These are phyloP conservation scores for Myiotriccus ornatus DNA, from an alignment of 2,797 vertebrate species.

Conservation along the genomic window DNA sequence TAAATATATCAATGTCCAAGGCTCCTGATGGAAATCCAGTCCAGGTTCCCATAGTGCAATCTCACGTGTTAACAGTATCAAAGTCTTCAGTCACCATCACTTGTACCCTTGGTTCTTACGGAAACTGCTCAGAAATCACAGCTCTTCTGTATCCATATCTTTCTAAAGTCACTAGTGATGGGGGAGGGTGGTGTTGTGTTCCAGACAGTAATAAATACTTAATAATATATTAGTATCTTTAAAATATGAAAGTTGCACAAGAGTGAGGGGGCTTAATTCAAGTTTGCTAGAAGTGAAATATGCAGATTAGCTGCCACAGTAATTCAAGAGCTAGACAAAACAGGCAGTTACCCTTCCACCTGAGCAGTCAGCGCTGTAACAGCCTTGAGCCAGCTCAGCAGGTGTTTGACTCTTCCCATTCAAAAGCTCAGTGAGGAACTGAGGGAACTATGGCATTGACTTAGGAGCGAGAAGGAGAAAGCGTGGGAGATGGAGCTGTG, in stretches of 20 bases:
- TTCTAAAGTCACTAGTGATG: background rate
- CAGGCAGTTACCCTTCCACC: conserved; percentile 14
- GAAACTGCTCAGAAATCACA: background rate
- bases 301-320: conserved; percentile 11
- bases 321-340: conserved; percentile 11
- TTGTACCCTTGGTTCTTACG: background rate
- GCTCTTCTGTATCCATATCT: background rate
- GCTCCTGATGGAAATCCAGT: background rate
- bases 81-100: background rate
- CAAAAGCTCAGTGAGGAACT: background rate
- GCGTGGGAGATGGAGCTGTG: conserved; percentile 44
- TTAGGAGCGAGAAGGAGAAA: background rate
- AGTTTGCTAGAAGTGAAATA: background rate
- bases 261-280: background rate
- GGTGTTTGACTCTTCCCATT: conserved; percentile 44
- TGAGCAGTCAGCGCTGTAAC: background rate
- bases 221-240: background rate
- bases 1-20: background rate
- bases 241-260: background rate
- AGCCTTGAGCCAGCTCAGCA: conserved; percentile 13
- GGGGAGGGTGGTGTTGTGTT: background rate
- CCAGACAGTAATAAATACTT: background rate
- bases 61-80: background rate
- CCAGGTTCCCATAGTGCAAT: background rate
- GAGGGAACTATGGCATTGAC: background rate